These are phyloP conservation scores for Mycalesis mineus DNA, from an alignment of 2,888 invertebrate species.

Conservation along the genomic window DNA sequence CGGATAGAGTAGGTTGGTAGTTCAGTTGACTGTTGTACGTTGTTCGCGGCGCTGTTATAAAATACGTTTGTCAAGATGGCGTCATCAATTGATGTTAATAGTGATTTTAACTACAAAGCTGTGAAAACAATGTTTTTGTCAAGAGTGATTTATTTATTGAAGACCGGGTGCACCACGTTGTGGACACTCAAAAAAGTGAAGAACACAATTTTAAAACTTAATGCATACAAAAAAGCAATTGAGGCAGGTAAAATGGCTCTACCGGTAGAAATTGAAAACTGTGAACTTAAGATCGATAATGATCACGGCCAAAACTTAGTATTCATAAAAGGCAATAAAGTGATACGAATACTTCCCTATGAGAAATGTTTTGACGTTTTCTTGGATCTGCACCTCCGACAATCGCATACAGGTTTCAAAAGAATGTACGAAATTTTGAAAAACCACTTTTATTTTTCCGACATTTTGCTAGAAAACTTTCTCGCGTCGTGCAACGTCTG, in stretches of 20 bases:
- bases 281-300: neutral
- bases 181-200: neutral
- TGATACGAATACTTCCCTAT: slow-evolving; percentile 10
- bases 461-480: slow-evolving; percentile 8
- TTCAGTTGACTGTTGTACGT: neutral
- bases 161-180: too few species aligned
- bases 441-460: neutral
- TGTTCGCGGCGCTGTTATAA: neutral
- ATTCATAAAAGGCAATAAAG: neutral
- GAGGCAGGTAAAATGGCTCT: too few species aligned
- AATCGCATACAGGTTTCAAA: slow-evolving; percentile 5
- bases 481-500: slow-evolving; percentile 8
- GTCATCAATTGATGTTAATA: neutral
- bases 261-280: neutral
- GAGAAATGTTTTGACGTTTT: slow-evolving; percentile 23
- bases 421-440: slow-evolving; percentile 1
- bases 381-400: slow-evolving; percentile 13
- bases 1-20: neutral
- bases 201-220: neutral
- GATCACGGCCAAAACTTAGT: slow-evolving; percentile 9
- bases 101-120: neutral
- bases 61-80: neutral
- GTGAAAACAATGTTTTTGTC: neutral
- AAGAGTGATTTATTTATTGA: neutral
- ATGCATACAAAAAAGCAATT: neutral